phyloP scores from a whole-genome alignment of 1,140 invertebrate species.

The Lordiphosa stackelbergi region DNA sequence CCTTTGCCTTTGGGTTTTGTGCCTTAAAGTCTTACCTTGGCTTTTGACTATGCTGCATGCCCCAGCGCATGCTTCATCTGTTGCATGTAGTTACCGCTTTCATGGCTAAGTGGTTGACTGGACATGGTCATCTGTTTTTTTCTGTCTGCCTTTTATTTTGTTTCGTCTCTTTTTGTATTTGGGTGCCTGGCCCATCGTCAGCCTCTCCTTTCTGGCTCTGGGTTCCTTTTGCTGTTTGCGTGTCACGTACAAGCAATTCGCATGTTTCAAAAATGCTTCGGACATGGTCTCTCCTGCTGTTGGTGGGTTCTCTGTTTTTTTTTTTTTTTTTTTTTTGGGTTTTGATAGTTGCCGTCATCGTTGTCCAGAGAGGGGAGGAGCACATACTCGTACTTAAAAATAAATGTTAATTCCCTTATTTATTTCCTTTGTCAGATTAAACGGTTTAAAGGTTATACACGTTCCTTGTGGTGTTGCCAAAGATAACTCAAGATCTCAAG shows the following conservation, averaged over 20 bases:
- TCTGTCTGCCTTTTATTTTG: conserved; percentile 11
- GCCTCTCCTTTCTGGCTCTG: conserved; percentile 29
- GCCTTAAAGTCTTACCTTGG: conserved; percentile 26
- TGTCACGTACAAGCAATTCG: conserved; percentile 77
- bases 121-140: conserved; percentile 65
- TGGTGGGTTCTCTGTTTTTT: conserved; percentile 18
- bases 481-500: too few relatives aligned
- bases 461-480: neutral
- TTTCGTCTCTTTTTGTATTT: conserved; percentile 16
- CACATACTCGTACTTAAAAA: conserved; percentile 69
- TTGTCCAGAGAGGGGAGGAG: conserved; percentile 12
- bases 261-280: conserved; percentile 75
- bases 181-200: conserved; percentile 16
- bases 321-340: conserved; percentile 29
- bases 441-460: conserved; percentile 68
- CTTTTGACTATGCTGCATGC: conserved; percentile 55
- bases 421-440: conserved; percentile 75
- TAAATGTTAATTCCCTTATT: conserved; percentile 76
- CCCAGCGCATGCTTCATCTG: conserved; percentile 71
- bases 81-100: conserved; percentile 75
- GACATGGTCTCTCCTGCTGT: conserved; percentile 52
- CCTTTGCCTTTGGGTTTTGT: conserved; percentile 24
- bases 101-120: conserved; percentile 74
- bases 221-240: conserved; percentile 67
- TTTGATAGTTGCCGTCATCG: conserved; percentile 62